These are phyloP conservation scores for Pseudococcus viburni DNA, from an alignment of 2,888 invertebrate genomes.

Conservation along the genomic window DNA sequence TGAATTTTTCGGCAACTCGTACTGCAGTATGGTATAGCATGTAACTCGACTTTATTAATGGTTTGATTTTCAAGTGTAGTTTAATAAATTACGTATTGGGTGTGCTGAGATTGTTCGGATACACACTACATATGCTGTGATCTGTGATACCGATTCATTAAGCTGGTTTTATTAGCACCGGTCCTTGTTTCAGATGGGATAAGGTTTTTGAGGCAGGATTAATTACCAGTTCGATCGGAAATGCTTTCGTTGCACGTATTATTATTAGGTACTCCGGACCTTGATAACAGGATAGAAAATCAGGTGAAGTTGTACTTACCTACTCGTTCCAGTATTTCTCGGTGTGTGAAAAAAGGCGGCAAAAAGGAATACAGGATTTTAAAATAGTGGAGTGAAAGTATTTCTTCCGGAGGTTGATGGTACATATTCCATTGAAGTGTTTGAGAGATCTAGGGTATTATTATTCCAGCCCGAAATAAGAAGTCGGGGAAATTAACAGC, in stretches of 20 bases:
- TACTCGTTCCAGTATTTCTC: not conserved
- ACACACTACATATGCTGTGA: not conserved
- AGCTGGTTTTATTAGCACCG: not conserved
- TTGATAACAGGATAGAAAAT: not conserved
- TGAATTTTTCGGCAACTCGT: not conserved
- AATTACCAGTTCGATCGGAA: not conserved
- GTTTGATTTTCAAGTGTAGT: not conserved
- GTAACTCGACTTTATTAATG: not conserved
- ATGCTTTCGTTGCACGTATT: not conserved
- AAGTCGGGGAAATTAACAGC: too few relatives aligned
- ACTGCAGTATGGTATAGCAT: not conserved
- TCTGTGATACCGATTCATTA: not conserved
- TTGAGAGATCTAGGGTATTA: not conserved
- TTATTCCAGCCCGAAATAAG: not conserved
- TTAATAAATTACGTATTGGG: not conserved
- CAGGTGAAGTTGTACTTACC: not conserved
- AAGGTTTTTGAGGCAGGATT: not conserved
- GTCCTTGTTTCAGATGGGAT: not conserved
- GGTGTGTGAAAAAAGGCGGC: too few relatives aligned
- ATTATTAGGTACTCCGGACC: not conserved
- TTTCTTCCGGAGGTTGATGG: not conserved
- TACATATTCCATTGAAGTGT: not conserved
- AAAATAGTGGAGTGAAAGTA: not conserved
- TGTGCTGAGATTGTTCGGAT: not conserved
- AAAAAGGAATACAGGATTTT: not conserved